Base-by-base conservation (phyloP, 2,113 vertebrate genomes). In the Pseudopipra pipra region DNA sequence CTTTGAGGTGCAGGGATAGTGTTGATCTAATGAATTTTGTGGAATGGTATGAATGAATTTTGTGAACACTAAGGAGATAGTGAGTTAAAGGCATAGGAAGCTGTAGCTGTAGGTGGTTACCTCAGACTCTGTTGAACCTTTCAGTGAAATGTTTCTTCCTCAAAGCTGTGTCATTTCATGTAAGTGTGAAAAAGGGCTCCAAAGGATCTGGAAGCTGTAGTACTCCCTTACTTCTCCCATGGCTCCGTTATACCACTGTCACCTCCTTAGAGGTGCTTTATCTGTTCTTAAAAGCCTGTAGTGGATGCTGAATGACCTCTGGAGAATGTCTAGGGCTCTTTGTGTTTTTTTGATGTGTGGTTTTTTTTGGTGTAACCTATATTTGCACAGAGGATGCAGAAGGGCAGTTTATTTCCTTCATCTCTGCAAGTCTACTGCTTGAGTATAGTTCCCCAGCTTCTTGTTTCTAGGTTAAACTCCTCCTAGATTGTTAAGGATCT, bases 191-290 rank as follows among this genome's bases (percentile, higher is more conserved):
- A 93, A 95, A 90, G 76, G 79, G 68, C 74, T 82, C 56, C 17
- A 56, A 68, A 82, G 74, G 85, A 90, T 82, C 74, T 95, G 49
- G 85, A 94, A 93, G 74, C 80, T 91, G 65, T 92, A 65, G 30
- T 59, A 65, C 41, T 81, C 88, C 59, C 65, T 84, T 72, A 59
- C 33, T 12, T 71, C 63, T 88, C 72, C 47, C 59, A 51, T 80
- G n/a, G 33, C 67, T 93, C 55, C 30, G 7, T 67, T 87, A 31
- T 59, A 47, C 30, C 65, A 55, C 73, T 92, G 31, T 44, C 39
- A 56, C 44, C 91, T 93, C 61, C 39, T 55, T 77, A 63, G 41
- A 80, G 35, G 24, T 62, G 31, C 21, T 92, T 80, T 63, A 28
- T 77, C 10, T 71, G 9, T 79, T 71, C 39, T 51, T 67, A 49